phyloP scores from a whole-genome alignment of 1,140 invertebrate species.

The Rhyzopertha dominica region DNA sequence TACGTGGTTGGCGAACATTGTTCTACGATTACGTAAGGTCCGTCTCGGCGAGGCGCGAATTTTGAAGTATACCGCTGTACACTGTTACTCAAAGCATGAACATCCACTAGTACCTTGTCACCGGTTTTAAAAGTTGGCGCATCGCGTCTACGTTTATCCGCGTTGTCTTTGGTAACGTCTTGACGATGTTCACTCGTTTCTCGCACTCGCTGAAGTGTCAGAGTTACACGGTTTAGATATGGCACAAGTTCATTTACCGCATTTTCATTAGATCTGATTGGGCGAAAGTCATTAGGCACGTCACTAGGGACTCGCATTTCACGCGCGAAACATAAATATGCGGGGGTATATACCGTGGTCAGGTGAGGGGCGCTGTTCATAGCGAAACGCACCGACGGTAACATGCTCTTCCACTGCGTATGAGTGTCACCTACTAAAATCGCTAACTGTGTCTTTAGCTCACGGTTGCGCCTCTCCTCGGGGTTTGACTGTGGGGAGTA shows the following conservation, averaged over 20 bases:
- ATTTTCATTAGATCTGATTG: slow-evolving; percentile 29
- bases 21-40: slow-evolving; percentile 8
- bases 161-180: no score
- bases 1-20: neutral
- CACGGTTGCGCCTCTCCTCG: slow-evolving; percentile 40
- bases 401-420: no score
- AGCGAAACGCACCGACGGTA: no score
- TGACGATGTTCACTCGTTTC: no score
- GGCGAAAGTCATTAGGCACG: slow-evolving; percentile 28
- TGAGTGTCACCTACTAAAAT: no score
- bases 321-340: slow-evolving; percentile 39
- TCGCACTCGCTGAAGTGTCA: no score
- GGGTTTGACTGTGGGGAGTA: slow-evolving; percentile 42
- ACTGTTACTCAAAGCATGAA: no score
- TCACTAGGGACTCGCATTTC: slow-evolving; percentile 31
- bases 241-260: slow-evolving; percentile 33
- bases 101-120: no score
- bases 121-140: no score
- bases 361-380: no score
- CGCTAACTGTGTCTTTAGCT: slow-evolving; percentile 39
- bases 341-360: slow-evolving; percentile 43
- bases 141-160: no score
- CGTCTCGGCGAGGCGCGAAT: slow-evolving; percentile 13
- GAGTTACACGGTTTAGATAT: no score
- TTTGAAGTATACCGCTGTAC: slow-evolving; percentile 17